These are phyloP conservation scores for Microcebus ravelobensis DNA, from an alignment of 2,113 vertebrate genomes.

Conservation along the genomic window DNA sequence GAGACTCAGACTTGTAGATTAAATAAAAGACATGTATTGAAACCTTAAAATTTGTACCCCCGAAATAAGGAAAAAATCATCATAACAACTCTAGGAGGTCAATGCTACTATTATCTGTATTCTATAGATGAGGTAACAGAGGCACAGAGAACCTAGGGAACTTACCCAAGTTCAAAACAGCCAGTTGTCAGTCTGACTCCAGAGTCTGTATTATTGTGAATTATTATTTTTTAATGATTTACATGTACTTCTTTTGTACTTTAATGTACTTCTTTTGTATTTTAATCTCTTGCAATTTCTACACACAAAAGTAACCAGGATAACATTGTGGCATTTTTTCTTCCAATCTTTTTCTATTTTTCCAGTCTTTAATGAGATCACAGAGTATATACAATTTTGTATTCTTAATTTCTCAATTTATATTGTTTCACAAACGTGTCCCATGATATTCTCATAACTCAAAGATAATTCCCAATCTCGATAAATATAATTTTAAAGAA, in stretches of 20 bases:
- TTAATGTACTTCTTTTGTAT: not conserved
- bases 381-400: not conserved
- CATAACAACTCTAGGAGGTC: not conserved
- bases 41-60: no score
- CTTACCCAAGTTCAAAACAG: not conserved
- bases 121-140: not conserved
- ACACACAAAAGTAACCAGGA: not conserved
- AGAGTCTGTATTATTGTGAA: not conserved
- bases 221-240: not conserved
- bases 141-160: not conserved
- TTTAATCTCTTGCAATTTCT: not conserved
- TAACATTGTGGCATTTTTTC: not conserved
- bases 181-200: not conserved
- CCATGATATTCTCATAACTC: not conserved
- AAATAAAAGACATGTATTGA: no score
- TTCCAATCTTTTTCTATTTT: not conserved
- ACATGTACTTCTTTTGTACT: not conserved
- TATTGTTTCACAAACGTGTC: not conserved
- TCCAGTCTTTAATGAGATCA: not conserved
- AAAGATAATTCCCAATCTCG: not conserved
- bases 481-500: slow-evolving; percentile 14
- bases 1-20: no score
- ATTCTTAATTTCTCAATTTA: slow-evolving; percentile 24
- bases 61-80: not conserved
- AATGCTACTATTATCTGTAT: not conserved